Conservation (phyloP, 2,888 invertebrate species). For the Eumerus sabulonum region DNA sequence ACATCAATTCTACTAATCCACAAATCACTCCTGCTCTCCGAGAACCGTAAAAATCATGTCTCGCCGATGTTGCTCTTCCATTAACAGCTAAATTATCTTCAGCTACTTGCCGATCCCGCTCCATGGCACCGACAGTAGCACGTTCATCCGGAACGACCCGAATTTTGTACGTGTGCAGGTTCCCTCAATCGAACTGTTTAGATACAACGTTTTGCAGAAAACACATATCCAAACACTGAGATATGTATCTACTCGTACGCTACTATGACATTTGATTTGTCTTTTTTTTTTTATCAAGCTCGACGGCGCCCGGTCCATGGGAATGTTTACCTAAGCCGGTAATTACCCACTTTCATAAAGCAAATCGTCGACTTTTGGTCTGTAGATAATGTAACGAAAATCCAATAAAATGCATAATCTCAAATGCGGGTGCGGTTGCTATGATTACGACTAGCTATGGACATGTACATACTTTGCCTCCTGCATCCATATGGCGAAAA, state of each 20-base stretch:
- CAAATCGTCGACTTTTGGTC: slow-evolving; percentile 21
- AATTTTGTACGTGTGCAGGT: background rate
- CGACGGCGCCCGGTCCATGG: slow-evolving; percentile 18
- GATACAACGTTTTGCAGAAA: background rate
- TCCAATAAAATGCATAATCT: no score
- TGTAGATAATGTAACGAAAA: background rate
- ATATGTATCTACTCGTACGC: slow-evolving; percentile 5
- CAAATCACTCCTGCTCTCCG: background rate
- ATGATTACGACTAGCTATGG: no score
- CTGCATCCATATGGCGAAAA: no score
- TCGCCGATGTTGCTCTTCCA: background rate
- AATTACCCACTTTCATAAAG: slow-evolving; percentile 42
- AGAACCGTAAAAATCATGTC: background rate
- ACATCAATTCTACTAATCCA: no score
- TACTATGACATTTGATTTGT: slow-evolving; percentile 25
- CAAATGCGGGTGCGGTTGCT: no score
- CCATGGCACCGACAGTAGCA: no score
- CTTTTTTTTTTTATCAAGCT: background rate
- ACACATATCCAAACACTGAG: slow-evolving; percentile 6
- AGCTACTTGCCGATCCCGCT: no score
- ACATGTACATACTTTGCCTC: no score
- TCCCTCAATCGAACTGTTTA: background rate
- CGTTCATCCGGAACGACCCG: no score
- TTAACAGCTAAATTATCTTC: background rate
- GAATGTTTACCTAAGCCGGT: slow-evolving; percentile 40